These are phyloP conservation scores for Rhagophthalmus giganteus DNA, from an alignment of 2,888 invertebrate genomes.

Conservation along the genomic window DNA sequence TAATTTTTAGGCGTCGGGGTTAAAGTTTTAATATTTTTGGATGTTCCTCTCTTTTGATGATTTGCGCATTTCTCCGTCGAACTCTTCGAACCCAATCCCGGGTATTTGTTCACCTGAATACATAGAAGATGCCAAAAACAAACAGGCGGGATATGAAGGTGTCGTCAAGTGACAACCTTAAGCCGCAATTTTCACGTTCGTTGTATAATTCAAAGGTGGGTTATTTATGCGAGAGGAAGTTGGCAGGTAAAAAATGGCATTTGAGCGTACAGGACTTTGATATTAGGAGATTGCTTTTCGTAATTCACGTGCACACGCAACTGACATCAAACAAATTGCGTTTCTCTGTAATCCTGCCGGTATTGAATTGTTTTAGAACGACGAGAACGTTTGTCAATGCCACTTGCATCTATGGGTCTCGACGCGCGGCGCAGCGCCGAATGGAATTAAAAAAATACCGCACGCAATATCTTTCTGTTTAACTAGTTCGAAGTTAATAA, in stretches of 20 bases:
- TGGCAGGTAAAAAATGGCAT: slow-evolving; percentile 30
- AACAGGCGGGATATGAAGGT: slow-evolving; percentile 35
- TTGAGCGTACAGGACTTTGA: slow-evolving; percentile 29
- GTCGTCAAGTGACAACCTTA: slow-evolving; percentile 30
- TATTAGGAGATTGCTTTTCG: slow-evolving; percentile 31
- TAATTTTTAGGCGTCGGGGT: neutral
- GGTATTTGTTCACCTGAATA: slow-evolving; percentile 37
- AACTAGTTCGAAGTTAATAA: no score
- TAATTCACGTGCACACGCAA: slow-evolving; percentile 31
- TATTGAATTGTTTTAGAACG: slow-evolving; percentile 28
- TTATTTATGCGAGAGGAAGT: slow-evolving; percentile 28
- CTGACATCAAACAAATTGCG: slow-evolving; percentile 32
- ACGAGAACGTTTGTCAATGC: slow-evolving; percentile 27
- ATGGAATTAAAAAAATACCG: neutral
- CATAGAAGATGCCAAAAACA: slow-evolving; percentile 35
- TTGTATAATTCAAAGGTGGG: slow-evolving; percentile 30
- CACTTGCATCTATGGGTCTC: slow-evolving; percentile 16
- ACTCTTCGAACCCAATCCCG: slow-evolving; percentile 23
- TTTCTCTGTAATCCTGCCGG: slow-evolving; percentile 29
- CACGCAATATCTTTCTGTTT: slow-evolving; percentile 2
- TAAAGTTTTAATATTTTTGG: no score
- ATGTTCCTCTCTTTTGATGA: neutral
- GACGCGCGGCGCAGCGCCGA: neutral
- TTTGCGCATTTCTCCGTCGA: slow-evolving; percentile 19
- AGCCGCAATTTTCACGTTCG: slow-evolving; percentile 30